Base-by-base conservation (phyloP, 2,888 invertebrate species). In the Spatulosminthurus flaviceps region DNA sequence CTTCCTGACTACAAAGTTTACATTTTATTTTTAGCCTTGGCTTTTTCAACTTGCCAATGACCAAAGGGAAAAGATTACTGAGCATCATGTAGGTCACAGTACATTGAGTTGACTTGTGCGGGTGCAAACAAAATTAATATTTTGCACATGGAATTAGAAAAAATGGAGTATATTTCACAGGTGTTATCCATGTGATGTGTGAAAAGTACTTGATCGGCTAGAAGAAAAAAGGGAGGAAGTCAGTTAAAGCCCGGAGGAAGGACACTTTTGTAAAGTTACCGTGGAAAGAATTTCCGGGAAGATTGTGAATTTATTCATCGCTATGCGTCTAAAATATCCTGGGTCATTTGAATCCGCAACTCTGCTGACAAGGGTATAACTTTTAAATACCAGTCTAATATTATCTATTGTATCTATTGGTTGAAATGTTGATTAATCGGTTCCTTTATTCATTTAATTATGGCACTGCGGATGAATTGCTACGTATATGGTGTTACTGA, bases 331-430 rank as follows among this genome's bases (percentile, higher is more conserved):
- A 24, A 13, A 64, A 28, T n/a, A 67, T 9, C 24, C 11, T 13
- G 67, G 67, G 28, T 67, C 67, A 28, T 9, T 64, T 28, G 9
- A 67, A 19, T 26, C 67, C 19, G 24, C 67, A n/a, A 26, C 67
- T 29, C 67, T 24, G 28, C 29, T 26, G 19, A 67, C 67, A 26
- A 67, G 28, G 67, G 67, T 67, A 67, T n/a, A 67, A 16, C 67
- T 9, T 67, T 13, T 16, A n/a, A n/a, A n/a, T n/a, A 28, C 29
- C 13, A 51, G 16, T n/a, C 4, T 51, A 51, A 19, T 51, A 13
- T 9, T 9, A 41, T 9, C n/a, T n/a, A n/a, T n/a, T n/a, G n/a
- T n/a, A 34, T 34, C 34, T 34, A 34, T 34, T 34, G 34, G 34
- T 34, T 34, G 34, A 34, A 34, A 34, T 7, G 34, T 34, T 34